phyloP scores from a whole-genome alignment of 2,888 invertebrate species.

The Eustalomyia histrio region DNA sequence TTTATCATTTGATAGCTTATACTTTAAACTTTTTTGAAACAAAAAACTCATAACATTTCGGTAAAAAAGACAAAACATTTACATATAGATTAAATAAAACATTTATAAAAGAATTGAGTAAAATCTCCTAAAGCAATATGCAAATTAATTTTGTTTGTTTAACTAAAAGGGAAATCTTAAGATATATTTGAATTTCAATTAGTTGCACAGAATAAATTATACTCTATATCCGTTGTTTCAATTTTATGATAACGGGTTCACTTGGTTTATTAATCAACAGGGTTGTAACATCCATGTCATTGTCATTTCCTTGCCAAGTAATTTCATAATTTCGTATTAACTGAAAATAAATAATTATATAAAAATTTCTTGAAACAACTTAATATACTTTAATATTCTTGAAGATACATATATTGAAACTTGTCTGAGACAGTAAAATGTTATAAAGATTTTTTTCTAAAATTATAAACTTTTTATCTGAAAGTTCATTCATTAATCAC shows the following conservation, averaged over 20 bases:
- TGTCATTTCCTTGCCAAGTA: constrained; percentile 82
- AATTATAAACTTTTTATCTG: no score
- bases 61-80: constrained; percentile 9
- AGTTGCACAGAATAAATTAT: constrained; percentile 8
- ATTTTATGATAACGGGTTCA: constrained; percentile 78
- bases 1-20: constrained; percentile 5
- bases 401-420: no score
- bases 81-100: constrained; percentile 32
- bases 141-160: constrained; percentile 19
- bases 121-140: constrained; percentile 27
- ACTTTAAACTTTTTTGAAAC: constrained; percentile 32
- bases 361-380: no score
- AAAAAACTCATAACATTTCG: constrained; percentile 29
- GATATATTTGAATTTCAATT: constrained; percentile 67
- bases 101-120: constrained; percentile 10
- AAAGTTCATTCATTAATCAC: no score
- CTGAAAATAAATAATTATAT: constrained; percentile 64
- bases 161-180: neutral
- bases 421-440: no score
- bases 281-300: constrained; percentile 84
- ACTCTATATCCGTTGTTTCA: constrained; percentile 67
- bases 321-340: constrained; percentile 73
- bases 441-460: no score
- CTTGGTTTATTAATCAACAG: constrained; percentile 90
- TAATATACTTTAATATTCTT: no score